Conservation (phyloP, 2,113 vertebrate species). For the Xenotilapia caudafasciata region DNA sequence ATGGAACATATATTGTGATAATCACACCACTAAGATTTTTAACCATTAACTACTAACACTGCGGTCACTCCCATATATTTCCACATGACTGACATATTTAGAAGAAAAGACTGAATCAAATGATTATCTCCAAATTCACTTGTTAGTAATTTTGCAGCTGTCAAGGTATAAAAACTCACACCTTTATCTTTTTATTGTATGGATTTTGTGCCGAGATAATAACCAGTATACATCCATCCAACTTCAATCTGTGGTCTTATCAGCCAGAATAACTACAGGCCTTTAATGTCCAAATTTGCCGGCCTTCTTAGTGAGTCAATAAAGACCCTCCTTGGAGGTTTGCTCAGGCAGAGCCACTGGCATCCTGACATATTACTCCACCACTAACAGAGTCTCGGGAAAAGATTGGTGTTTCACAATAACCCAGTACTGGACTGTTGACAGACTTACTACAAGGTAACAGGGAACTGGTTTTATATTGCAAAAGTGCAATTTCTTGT, state of each 20-base stretch:
- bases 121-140: not conserved
- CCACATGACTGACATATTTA: not conserved
- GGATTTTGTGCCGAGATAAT: not conserved
- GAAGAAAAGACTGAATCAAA: not conserved
- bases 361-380: constrained; percentile 48
- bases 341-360: constrained; percentile 32
- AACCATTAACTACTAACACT: not conserved
- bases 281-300: constrained; percentile 18
- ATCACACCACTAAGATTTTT: not conserved
- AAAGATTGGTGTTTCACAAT: constrained; percentile 57
- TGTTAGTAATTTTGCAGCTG: not conserved
- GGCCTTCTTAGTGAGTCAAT: constrained; percentile 37
- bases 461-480: constrained; percentile 2
- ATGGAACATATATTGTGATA: accelerated
- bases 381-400: constrained; percentile 33
- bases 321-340: constrained; percentile 47
- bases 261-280: not conserved
- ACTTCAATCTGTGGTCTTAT: not conserved
- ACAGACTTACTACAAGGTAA: not conserved
- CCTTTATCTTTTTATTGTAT: not conserved
- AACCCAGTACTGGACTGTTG: constrained; percentile 14
- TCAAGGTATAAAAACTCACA: not conserved
- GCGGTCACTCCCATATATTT: not conserved
- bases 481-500: not conserved
- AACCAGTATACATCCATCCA: not conserved